phyloP scores from a whole-genome alignment of 2,888 invertebrate genomes.

The Spilosoma lubricipeda region DNA sequence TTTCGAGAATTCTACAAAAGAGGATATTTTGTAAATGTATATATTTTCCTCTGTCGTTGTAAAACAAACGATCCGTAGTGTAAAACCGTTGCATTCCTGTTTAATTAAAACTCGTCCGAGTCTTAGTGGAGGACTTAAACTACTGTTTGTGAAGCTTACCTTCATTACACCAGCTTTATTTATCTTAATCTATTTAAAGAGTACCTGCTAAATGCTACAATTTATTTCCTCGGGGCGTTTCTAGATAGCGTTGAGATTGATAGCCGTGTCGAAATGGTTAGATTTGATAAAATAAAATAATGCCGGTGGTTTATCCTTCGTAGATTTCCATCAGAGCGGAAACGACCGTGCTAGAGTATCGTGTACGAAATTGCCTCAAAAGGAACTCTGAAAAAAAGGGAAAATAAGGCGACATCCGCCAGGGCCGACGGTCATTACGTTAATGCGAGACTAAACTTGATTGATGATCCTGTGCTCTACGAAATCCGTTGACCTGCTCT shows the following conservation, averaged over 20 bases:
- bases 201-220: conserved; percentile 56
- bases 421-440: conserved; percentile 83
- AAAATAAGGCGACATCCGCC: conserved; percentile 84
- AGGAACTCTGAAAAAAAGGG: conserved; percentile 74
- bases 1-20: neutral
- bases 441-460: conserved; percentile 86
- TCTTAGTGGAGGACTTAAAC: conserved; percentile 59
- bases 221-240: conserved; percentile 59
- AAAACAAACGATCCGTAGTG: conserved; percentile 28
- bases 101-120: conserved; percentile 56
- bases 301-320: conserved; percentile 69
- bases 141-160: conserved; percentile 59
- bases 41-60: conserved; percentile 16
- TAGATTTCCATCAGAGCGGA: conserved; percentile 82
- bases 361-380: conserved; percentile 78
- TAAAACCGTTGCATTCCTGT: conserved; percentile 48
- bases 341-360: conserved; percentile 76
- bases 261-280: conserved; percentile 63
- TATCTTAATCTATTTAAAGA: conserved; percentile 63
- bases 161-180: conserved; percentile 60
- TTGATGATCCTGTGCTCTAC: conserved; percentile 73
- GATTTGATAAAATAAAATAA: conserved; percentile 50
- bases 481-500: conserved; percentile 64
- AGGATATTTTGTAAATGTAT: conserved; percentile 15
- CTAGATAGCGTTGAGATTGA: conserved; percentile 68